These are phyloP conservation scores for Coracopsis vasa DNA, from an alignment of 2,113 vertebrate genomes.

Conservation along the genomic window DNA sequence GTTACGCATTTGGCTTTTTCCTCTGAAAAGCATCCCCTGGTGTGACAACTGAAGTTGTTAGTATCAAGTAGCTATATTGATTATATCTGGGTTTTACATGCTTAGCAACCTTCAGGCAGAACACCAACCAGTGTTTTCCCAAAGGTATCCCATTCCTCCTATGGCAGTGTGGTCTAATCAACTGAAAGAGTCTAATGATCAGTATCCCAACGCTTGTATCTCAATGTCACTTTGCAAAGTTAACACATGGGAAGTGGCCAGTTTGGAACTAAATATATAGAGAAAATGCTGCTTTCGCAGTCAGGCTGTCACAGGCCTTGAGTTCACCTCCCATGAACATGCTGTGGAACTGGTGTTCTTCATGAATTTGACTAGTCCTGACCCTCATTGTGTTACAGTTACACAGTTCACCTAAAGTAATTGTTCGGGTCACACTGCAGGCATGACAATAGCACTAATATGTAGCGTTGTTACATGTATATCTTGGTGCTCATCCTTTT, in stretches of 20 bases:
- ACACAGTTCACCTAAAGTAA: not conserved
- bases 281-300: not conserved
- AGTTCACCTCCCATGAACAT: not conserved
- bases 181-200: not conserved
- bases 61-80: not conserved
- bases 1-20: not conserved
- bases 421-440: not conserved
- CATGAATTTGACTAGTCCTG: not conserved
- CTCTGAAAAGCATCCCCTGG: not conserved
- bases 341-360: not conserved
- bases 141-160: not conserved
- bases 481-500: not conserved
- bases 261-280: not conserved
- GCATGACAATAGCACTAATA: not conserved
- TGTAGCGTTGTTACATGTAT: not conserved
- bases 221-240: not conserved
- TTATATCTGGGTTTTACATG: not conserved
- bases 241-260: not conserved
- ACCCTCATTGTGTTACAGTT: not conserved
- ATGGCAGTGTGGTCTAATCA: not conserved
- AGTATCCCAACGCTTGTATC: not conserved
- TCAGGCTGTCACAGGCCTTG: not conserved
- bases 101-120: not conserved
- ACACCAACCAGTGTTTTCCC: not conserved
- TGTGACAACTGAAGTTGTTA: not conserved